These are phyloP conservation scores for Cremastinae sp. DNA, from an alignment of 2,888 invertebrate species.

Conservation along the genomic window DNA sequence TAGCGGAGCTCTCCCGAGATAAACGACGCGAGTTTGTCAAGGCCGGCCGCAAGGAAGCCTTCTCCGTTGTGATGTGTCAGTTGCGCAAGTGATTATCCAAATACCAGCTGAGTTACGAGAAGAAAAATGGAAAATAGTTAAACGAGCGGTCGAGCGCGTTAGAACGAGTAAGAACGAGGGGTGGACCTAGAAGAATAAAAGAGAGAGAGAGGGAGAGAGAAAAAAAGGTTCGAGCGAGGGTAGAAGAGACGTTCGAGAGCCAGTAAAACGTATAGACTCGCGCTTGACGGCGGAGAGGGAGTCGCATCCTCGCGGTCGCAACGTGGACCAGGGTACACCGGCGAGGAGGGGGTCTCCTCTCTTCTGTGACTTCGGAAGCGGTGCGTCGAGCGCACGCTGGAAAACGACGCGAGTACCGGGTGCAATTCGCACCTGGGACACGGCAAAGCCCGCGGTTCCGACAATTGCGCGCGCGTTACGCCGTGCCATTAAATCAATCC, in stretches of 20 bases:
- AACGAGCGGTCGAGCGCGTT: constrained; percentile 7
- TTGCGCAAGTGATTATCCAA: constrained; percentile 74
- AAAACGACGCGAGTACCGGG: constrained; percentile 63
- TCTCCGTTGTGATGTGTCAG: constrained; percentile 70
- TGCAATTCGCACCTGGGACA: constrained; percentile 61
- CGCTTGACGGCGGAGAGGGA: constrained; percentile 60
- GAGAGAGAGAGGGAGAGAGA: constrained; percentile 50
- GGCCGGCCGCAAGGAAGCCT: constrained; percentile 41
- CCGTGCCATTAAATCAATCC: constrained; percentile 22
- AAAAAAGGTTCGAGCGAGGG: constrained; percentile 57
- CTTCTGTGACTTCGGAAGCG: constrained; percentile 60
- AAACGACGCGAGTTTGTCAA: constrained; percentile 32
- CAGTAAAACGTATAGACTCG: constrained; percentile 58
- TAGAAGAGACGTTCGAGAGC: constrained; percentile 64
- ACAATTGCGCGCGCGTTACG: constrained; percentile 48
- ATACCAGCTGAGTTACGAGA: constrained; percentile 51
- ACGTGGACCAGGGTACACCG: constrained; percentile 57
- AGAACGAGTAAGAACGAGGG: not conserved
- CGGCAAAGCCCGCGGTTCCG: constrained; percentile 58
- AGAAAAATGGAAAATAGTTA: constrained; percentile 6
- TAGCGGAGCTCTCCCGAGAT: constrained; percentile 2
- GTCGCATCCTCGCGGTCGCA: constrained; percentile 60
- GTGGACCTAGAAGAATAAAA: constrained; percentile 28
- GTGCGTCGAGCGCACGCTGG: constrained; percentile 62
- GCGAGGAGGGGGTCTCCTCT: constrained; percentile 81